Base-by-base conservation (phyloP, 2,888 invertebrate species). In the Hemicrepidius hirtus region DNA sequence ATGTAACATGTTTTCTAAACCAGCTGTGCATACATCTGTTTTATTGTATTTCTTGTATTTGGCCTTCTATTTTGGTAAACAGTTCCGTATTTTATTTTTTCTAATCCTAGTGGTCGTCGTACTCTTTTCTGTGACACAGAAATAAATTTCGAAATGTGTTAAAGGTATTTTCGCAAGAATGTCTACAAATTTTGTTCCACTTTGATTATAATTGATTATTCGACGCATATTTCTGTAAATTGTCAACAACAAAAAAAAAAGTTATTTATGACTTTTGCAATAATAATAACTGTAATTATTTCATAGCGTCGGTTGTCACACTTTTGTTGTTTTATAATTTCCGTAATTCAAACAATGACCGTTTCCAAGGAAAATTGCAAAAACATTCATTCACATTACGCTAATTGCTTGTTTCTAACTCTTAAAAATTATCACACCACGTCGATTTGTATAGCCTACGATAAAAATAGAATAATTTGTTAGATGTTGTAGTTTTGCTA, bases 1-100 rank as follows among this genome's bases (percentile, higher is more conserved):
- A 72, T 68, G 63, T 67, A 53, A 57, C 64, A 72, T 72, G 72
- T 72, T 64, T 60, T 71, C 60, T 59, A 57, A 68, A 72, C 67
- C 72, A 72, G 72, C 72, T 72, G 72, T 72, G 72, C 64, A 72
- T 72, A 72, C 72, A 72, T 72, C 67, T 72, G 72, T 68, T 72
- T 72, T 72, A 72, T 68, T 72, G 68, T 63, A 67, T 67, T 67
- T 67, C 57, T 50, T 53, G 49, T 50, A 49, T 64, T 64, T 37
- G 64, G 50, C 64, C 50, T 67, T 57, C 67, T 46, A 67, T 55
- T 67, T 67, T 46, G 57, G 67, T 59, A 59, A 59, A 67, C 57
- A 67, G 67, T 67, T 67, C 67, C 67, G 67, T 67, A 57, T 67
- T 57, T 57, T 67, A 24, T 21, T 49, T 49, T 49, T 49, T 49